phyloP scores from a whole-genome alignment of 2,113 vertebrate species.

The Oxygymnocypris stewartii region DNA sequence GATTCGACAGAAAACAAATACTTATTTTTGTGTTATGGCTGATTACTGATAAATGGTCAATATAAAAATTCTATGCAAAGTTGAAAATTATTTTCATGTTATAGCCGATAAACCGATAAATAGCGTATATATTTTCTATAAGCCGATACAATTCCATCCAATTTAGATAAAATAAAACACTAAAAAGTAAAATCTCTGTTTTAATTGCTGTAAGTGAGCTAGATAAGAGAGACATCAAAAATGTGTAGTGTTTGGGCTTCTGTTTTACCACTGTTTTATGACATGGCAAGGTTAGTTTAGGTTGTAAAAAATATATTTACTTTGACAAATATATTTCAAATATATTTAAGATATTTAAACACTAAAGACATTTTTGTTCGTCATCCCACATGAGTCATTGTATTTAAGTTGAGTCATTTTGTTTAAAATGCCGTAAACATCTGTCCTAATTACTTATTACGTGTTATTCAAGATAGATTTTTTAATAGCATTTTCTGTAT shows the following conservation, averaged over 20 bases:
- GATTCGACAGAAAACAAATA: neutral
- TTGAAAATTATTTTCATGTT: neutral
- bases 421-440: neutral
- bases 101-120: neutral
- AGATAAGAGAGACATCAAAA: too few relatives aligned
- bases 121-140: too few relatives aligned
- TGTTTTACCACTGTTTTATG: neutral
- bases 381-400: neutral
- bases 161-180: too few relatives aligned
- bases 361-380: neutral
- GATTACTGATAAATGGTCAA: neutral
- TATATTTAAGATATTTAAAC: neutral
- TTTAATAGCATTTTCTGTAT: neutral
- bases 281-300: neutral
- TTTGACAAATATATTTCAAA: neutral
- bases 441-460: neutral
- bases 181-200: too few relatives aligned
- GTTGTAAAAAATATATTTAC: neutral
- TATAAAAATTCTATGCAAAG: neutral
- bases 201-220: too few relatives aligned
- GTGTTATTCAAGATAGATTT: neutral
- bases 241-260: too few relatives aligned
- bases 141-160: too few relatives aligned
- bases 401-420: neutral
- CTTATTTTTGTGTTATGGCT: neutral